Evolutionary conservation across 1,140 invertebrate genomes (phyloP).

Genomic region (Magallana angulata): DNA sequence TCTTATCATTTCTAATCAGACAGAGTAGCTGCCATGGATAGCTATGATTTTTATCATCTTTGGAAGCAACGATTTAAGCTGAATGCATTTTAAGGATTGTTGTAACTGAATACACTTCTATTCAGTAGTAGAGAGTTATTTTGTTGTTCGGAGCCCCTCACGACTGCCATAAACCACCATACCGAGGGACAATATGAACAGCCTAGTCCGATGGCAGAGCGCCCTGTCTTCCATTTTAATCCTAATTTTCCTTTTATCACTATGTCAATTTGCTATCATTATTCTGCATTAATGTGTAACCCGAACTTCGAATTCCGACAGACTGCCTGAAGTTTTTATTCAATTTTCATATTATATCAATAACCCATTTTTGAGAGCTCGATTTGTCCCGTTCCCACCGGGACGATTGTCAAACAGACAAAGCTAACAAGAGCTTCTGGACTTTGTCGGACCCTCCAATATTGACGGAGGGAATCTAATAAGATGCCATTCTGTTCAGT

Average conservation of each 20-base stretch:
- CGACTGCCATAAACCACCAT: not conserved
- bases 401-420: slow-evolving; percentile 33
- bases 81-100: no score
- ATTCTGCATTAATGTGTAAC: slow-evolving; percentile 36
- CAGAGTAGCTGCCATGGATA: no score
- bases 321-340: slow-evolving; percentile 20
- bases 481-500: slow-evolving; percentile 32
- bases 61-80: no score
- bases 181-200: not conserved
- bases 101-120: not conserved
- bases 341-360: slow-evolving; percentile 38
- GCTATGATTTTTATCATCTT: no score
- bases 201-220: not conserved
- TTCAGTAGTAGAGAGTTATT: not conserved
- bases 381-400: not conserved
- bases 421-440: slow-evolving; percentile 25
- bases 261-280: slow-evolving; percentile 34
- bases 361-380: slow-evolving; percentile 30
- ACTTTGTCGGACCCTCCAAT: slow-evolving; percentile 14
- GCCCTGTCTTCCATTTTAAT: slow-evolving; percentile 17
- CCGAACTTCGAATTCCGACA: slow-evolving; percentile 32
- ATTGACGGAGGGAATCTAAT: slow-evolving; percentile 31
- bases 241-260: slow-evolving; percentile 36
- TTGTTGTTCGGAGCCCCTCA: not conserved
- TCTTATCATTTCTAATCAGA: no score